phyloP scores from a whole-genome alignment of 2,888 invertebrate genomes.

The Heteromyza rotundicornis region DNA sequence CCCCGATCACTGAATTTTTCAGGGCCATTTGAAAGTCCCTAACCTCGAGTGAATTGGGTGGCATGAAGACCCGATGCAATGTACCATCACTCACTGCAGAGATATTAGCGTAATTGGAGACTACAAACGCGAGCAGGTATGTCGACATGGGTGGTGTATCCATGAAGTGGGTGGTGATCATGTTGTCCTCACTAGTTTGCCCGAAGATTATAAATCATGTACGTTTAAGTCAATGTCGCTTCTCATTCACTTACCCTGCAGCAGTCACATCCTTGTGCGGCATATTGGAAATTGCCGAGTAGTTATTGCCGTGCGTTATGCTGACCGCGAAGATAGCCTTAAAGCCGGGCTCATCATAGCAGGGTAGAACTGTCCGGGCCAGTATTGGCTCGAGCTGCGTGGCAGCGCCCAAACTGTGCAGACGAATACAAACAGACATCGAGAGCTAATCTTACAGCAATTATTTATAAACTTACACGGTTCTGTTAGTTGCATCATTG shows the following conservation, averaged over 20 bases:
- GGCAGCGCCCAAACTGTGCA: constrained; percentile 62
- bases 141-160: constrained; percentile 72
- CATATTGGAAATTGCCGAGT: constrained; percentile 62
- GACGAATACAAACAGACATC: too few relatives aligned
- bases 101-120: constrained; percentile 65
- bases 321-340: constrained; percentile 73
- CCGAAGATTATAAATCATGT: too few relatives aligned
- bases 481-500: constrained; percentile 41
- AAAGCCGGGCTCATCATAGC: constrained; percentile 76
- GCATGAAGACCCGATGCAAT: constrained; percentile 34
- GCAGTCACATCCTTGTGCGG: constrained; percentile 28
- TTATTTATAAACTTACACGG: constrained; percentile 55
- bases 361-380: constrained; percentile 75
- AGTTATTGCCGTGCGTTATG: constrained; percentile 65
- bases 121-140: constrained; percentile 79
- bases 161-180: constrained; percentile 54
- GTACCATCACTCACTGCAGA: constrained; percentile 48
- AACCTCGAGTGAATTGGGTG: constrained; percentile 21
- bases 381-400: constrained; percentile 74
- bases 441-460: background rate
- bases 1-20: constrained; percentile 24
- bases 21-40: constrained; percentile 18
- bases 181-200: constrained; percentile 1
- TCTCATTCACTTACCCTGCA: background rate
- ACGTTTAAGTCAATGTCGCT: background rate